These are phyloP conservation scores for Bovichtus diacanthus DNA, from an alignment of 2,797 vertebrate species.

Conservation along the genomic window DNA sequence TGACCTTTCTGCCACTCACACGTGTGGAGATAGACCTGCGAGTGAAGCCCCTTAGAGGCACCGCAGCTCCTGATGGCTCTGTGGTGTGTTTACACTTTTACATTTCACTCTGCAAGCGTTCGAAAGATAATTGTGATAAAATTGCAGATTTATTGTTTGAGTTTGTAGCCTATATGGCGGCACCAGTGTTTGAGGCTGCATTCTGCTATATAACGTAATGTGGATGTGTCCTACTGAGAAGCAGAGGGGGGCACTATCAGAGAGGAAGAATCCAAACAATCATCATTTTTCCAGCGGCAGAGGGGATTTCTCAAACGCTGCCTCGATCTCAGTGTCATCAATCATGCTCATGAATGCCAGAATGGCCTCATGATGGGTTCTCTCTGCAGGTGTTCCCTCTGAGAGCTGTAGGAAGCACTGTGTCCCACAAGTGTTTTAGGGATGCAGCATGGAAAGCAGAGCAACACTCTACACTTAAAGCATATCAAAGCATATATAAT, in stretches of 20 bases:
- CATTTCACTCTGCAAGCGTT: constrained; percentile 35
- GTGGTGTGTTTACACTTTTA: constrained; percentile 14
- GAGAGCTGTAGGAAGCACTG: constrained; percentile 78
- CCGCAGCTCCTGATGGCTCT: constrained; percentile 2
- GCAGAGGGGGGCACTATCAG: constrained; percentile 53
- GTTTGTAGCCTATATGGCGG: constrained; percentile 23
- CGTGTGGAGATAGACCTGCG: constrained; percentile 32
- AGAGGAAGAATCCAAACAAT: constrained; percentile 67
- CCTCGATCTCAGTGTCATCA: constrained; percentile 74
- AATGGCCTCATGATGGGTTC: constrained; percentile 79
- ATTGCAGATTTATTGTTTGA: constrained; percentile 16
- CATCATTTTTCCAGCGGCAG: constrained; percentile 60
- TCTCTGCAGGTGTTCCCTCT: constrained; percentile 80
- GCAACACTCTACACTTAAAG: constrained; percentile 74
- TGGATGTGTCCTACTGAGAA: constrained; percentile 55
- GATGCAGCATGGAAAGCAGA: constrained; percentile 69
- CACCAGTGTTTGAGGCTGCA: constrained; percentile 22
- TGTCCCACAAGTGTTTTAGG: constrained; percentile 54
- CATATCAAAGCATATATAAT: constrained; percentile 66
- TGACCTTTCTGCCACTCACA: constrained; percentile 70
- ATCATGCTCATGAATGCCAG: constrained; percentile 80
- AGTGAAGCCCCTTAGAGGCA: constrained; percentile 11
- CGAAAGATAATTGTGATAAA: constrained; percentile 29
- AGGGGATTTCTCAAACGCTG: constrained; percentile 73
- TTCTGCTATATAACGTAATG: constrained; percentile 49